Percentiles rank a stretch among this genome's conserved stretches.
Evolutionary conservation across 2,797 vertebrate genomes (phyloP).

Genomic region (Morus bassanus): DNA sequence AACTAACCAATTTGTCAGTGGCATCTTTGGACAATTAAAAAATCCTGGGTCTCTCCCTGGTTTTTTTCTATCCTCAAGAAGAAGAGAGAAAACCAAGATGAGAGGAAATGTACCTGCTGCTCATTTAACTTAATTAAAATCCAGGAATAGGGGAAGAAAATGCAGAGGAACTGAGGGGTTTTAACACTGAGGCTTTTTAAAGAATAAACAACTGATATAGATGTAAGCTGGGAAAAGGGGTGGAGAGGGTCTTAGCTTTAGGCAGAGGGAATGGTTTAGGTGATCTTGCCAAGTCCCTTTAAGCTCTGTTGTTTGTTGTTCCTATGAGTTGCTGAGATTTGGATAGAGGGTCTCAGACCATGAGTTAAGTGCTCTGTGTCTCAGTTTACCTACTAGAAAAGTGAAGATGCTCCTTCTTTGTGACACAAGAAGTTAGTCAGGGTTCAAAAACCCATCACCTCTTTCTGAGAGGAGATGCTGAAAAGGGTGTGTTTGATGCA

Average conservation of each 20-base stretch:
- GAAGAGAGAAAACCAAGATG: neutral
- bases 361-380: neutral
- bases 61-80: neutral
- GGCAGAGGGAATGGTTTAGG: neutral
- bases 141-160: neutral
- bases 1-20: slow-evolving; percentile 49
- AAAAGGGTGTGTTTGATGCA: no score
- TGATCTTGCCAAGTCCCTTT: neutral
- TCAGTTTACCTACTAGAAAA: neutral
- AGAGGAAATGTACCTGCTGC: neutral
- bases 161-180: neutral
- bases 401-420: neutral
- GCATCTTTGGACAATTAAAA: slow-evolving; percentile 41
- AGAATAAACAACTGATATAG: neutral
- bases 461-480: neutral
- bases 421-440: neutral
- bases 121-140: slow-evolving; percentile 27
- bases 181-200: neutral
- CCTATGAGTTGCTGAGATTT: neutral
- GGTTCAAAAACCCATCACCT: neutral
- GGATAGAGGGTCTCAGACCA: neutral
- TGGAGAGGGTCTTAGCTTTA: neutral
- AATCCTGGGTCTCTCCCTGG: neutral
- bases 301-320: neutral
- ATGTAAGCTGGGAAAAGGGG: neutral